Evolutionary conservation across 2,113 vertebrate species (phyloP).

Genomic region (Podarcis muralis): DNA sequence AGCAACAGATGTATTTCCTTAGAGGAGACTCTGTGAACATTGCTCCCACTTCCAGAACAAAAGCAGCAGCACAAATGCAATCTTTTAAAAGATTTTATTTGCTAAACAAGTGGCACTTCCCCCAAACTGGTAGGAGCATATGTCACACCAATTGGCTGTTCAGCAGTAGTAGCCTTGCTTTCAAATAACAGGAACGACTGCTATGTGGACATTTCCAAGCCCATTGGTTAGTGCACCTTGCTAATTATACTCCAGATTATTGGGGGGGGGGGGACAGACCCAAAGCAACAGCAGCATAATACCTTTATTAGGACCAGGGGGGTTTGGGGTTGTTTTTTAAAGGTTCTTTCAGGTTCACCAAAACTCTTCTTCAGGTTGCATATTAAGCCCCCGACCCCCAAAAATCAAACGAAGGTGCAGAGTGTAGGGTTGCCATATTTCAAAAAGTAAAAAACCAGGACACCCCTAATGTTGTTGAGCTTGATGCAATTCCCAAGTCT

Average conservation of each 20-base stretch:
- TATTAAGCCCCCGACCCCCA: too few species aligned
- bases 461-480: not conserved
- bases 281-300: not conserved
- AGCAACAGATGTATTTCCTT: not conserved
- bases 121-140: not conserved
- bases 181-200: constrained; percentile 12
- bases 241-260: not conserved
- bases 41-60: not conserved
- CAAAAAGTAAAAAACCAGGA: too few species aligned
- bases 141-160: not conserved
- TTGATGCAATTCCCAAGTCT: not conserved
- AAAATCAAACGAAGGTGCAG: too few species aligned
- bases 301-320: not conserved
- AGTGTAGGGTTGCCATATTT: too few species aligned
- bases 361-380: not conserved
- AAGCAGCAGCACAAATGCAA: too few species aligned
- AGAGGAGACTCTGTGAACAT: not conserved
- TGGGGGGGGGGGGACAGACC: too few species aligned
- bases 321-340: not conserved
- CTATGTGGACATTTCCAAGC: not conserved
- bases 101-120: not conserved
- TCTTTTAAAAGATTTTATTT: not conserved
- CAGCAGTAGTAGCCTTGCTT: not conserved
- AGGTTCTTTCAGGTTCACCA: not conserved
- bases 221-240: not conserved